Evolutionary conservation across 2,888 invertebrate species (phyloP).

Genomic region (Orchestes rusci): DNA sequence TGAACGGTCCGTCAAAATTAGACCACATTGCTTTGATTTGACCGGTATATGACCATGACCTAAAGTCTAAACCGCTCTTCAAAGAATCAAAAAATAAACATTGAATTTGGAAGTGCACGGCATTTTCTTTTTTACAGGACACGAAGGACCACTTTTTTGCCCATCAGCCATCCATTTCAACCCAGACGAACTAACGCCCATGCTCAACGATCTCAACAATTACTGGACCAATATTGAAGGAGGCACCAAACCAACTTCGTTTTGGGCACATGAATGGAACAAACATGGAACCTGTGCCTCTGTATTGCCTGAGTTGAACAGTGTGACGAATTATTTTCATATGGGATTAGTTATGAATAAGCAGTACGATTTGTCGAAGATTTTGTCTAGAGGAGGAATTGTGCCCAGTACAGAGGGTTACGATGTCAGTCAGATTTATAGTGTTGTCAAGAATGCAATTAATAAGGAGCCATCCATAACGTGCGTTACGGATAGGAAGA

Average conservation of each 20-base stretch:
- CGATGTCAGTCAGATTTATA: slow-evolving; percentile 45
- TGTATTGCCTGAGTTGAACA: slow-evolving; percentile 48
- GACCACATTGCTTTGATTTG: background rate
- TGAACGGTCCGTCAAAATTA: no score
- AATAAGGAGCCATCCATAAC: slow-evolving; percentile 56
- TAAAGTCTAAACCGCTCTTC: background rate
- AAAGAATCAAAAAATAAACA: no score
- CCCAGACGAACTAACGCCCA: slow-evolving; percentile 50
- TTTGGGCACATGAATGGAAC: slow-evolving; percentile 77
- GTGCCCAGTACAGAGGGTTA: slow-evolving; percentile 48
- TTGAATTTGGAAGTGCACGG: no score
- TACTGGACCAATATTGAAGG: slow-evolving; percentile 70
- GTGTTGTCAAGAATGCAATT: slow-evolving; percentile 49
- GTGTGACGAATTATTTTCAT: slow-evolving; percentile 61
- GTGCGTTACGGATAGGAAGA: slow-evolving; percentile 54
- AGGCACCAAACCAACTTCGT: slow-evolving; percentile 45
- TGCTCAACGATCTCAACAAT: slow-evolving; percentile 40
- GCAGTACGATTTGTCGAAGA: slow-evolving; percentile 53
- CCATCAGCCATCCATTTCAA: slow-evolving; percentile 63
- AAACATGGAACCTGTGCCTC: slow-evolving; percentile 79
- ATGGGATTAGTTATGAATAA: slow-evolving; percentile 49
- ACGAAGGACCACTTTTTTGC: slow-evolving; percentile 63
- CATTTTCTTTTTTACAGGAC: slow-evolving; percentile 44
- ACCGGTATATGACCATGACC: background rate
- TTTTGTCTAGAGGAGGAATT: slow-evolving; percentile 52